phyloP scores from a whole-genome alignment of 2,797 vertebrate species.

The Pristis pectinata region DNA sequence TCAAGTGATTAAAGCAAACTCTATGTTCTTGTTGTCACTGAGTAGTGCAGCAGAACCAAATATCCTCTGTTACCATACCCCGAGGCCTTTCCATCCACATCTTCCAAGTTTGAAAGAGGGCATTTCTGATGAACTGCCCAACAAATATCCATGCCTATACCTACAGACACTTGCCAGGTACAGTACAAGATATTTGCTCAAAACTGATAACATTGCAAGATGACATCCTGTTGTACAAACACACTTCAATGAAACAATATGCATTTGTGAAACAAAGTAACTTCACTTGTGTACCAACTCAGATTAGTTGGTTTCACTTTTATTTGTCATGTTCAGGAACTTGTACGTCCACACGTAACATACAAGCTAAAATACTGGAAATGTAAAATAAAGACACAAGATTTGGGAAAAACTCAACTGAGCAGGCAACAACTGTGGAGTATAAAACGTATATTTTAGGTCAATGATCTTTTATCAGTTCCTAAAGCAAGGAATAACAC shows the following conservation, averaged over 20 bases:
- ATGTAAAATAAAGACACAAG: no score
- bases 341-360: neutral
- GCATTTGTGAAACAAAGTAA: neutral
- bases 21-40: slow-evolving; percentile 87
- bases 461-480: no score
- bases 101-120: slow-evolving; percentile 94
- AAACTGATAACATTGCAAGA: neutral
- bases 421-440: no score
- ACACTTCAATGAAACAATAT: neutral
- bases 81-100: slow-evolving; percentile 82
- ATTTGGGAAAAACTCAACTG: no score
- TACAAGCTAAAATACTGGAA: no score
- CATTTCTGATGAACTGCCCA: slow-evolving; percentile 86
- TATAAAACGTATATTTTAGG: no score
- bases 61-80: slow-evolving; percentile 86
- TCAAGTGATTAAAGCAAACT: slow-evolving; percentile 96
- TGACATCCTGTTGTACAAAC: neutral
- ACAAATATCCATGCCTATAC: slow-evolving; percentile 96
- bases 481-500: no score
- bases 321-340: neutral
- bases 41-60: slow-evolving; percentile 94
- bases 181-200: neutral
- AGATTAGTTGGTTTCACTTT: neutral
- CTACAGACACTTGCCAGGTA: slow-evolving; percentile 94
- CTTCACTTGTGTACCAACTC: neutral